These are phyloP conservation scores for Andrena haemorrhoa DNA, from an alignment of 2,888 invertebrate species.

Conservation along the genomic window DNA sequence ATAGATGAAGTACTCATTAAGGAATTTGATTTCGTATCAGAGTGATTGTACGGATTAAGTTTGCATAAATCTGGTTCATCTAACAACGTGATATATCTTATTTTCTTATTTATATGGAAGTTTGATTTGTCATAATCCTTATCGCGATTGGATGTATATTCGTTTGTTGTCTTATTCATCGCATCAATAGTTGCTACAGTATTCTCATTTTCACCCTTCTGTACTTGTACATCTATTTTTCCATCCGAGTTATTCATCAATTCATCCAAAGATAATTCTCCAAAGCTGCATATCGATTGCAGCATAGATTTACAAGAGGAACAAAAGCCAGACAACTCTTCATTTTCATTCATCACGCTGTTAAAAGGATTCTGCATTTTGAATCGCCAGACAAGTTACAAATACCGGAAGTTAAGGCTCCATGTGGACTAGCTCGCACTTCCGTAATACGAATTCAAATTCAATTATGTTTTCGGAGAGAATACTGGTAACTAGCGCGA, in stretches of 20 bases:
- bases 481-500: not conserved
- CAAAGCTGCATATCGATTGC: constrained; percentile 29
- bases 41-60: not conserved
- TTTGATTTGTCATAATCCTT: not conserved
- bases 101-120: not conserved
- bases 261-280: constrained; percentile 17
- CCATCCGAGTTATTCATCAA: not conserved
- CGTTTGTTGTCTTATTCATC: not conserved
- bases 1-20: no score
- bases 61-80: not conserved
- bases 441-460: not conserved
- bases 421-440: not conserved
- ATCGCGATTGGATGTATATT: not conserved
- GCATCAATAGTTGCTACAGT: not conserved
- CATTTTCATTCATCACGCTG: not conserved
- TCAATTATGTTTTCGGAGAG: constrained; percentile 6
- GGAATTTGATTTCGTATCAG: no score
- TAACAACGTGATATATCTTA: not conserved
- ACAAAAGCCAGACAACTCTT: constrained; percentile 49
- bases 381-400: not conserved
- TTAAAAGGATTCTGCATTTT: constrained; percentile 15
- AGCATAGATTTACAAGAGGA: constrained; percentile 50
- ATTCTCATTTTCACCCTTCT: not conserved
- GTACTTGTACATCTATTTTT: not conserved
- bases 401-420: constrained; percentile 15